Conservation (phyloP, 2,797 vertebrate species). For the Gobionotothen gibberifrons region DNA sequence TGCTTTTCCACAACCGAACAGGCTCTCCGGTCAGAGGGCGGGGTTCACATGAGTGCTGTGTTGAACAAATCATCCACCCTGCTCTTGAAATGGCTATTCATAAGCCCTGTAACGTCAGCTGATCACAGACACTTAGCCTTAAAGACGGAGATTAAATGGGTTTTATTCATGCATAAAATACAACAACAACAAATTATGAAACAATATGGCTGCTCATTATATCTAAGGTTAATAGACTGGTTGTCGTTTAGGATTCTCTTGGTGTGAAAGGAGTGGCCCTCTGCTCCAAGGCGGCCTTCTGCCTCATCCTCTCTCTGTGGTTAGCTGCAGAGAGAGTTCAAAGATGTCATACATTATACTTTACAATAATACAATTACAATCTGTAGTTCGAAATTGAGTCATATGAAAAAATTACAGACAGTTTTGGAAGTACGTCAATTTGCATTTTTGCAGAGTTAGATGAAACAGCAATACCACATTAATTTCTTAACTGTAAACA, state of each 20-base stretch:
- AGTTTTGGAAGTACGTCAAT: neutral
- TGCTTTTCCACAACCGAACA: constrained; percentile 56
- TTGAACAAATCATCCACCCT: constrained; percentile 27
- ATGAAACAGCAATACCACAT: neutral
- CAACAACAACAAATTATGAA: constrained; percentile 6
- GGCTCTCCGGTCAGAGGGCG: constrained; percentile 43
- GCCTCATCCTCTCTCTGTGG: constrained; percentile 50
- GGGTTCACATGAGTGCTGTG: constrained; percentile 27
- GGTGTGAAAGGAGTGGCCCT: neutral
- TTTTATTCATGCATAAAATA: constrained; percentile 47
- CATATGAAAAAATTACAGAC: neutral
- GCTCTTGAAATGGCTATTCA: neutral
- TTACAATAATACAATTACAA: neutral
- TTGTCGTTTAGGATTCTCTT: constrained; percentile 32
- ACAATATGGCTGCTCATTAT: neutral
- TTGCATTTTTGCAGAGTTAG: neutral
- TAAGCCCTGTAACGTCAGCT: constrained; percentile 1
- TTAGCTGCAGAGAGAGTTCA: constrained; percentile 47
- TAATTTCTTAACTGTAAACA: neutral
- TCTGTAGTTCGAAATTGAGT: neutral
- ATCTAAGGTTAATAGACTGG: neutral
- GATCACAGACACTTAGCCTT: constrained; percentile 14
- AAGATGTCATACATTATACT: constrained; percentile 10
- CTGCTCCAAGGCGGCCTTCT: constrained; percentile 20
- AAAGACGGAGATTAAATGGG: neutral